Conservation (phyloP, 2,797 vertebrate species). For the Centroberyx gerrardi region DNA sequence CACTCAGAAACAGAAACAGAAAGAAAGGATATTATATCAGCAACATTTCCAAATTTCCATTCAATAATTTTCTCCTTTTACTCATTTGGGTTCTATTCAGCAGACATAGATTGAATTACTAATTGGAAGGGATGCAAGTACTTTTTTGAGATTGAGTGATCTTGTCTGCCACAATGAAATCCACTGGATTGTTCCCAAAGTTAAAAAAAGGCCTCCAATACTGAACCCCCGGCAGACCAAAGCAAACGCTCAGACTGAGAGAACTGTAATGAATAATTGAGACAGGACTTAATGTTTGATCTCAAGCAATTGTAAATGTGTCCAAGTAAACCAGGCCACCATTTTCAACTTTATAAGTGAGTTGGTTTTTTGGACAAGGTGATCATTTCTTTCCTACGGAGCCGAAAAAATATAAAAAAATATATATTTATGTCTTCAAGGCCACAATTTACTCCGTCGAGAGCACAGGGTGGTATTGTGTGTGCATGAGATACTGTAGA, state of each 20-base stretch:
- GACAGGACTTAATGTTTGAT: background rate
- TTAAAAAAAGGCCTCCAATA: background rate
- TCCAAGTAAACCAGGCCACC: background rate
- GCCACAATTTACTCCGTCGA: too few species aligned
- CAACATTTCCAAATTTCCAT: background rate
- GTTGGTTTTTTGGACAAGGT: background rate
- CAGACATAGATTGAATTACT: conserved; percentile 2
- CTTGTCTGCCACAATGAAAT: background rate
- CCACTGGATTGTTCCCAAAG: background rate
- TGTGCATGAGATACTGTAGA: too few species aligned
- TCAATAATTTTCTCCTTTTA: background rate
- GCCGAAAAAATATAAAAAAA: too few species aligned
- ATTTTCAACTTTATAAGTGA: too few species aligned
- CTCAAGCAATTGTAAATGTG: background rate
- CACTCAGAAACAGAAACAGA: background rate
- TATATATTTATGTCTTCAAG: too few species aligned
- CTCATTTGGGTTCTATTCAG: conserved; percentile 6
- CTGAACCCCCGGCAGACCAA: background rate
- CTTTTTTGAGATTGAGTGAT: background rate
- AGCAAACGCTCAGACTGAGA: background rate
- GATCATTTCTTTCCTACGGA: background rate
- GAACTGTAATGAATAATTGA: background rate
- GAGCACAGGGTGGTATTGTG: too few species aligned
- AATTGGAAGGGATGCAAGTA: background rate
- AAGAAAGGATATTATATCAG: background rate